Base-by-base conservation (phyloP, 2,113 vertebrate species). In the Mobula hypostoma region DNA sequence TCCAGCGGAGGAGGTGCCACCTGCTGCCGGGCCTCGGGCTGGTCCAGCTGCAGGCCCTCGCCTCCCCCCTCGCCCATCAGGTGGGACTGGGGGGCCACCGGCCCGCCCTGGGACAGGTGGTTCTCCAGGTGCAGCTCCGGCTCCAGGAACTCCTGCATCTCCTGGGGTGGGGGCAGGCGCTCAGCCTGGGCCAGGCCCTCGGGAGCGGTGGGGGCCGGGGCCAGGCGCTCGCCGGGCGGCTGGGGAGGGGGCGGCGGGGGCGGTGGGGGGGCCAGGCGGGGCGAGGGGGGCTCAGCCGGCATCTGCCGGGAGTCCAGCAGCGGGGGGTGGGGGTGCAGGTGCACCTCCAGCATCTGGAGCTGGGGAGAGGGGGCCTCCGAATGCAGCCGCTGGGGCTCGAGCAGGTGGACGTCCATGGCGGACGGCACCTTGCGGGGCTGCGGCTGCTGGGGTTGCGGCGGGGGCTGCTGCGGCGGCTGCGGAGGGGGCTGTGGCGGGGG, bases 321-420 rank as follows among this genome's bases (percentile, higher is more conserved):
- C 0, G 97, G 95, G 2, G 96, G 96, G 1, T 96, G 94, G 95
- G 97, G 95, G 95, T 97, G 82, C 27, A 95, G 88, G 94, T 94
- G 95, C 68, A 94, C 70, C 94, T 95, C 95, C 72, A 95, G 93
- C 94, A 0, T 94, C 66, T 94, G 94, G 2, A 94, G 94, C 56
- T 94, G 95, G 63, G 95, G 80, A 17, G 98, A 97, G 68, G 97
- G 95, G 0, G 97, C 96, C 94, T 98, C 97, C 0, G 96, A 95
- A 94, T 97, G n/a, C 95, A 97, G 95, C 2, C 95, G 92, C 19
- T 95, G 96, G 2, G 97, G 94, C 27, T 97, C 95, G 14, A 98
- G 96, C 29, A 97, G 95, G 95, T 97, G 98, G 94, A 98, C 97
- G 90, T 98, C 97, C 93, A 97, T 95, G 0, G 98, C 94, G 6